Conservation (phyloP, 2,888 invertebrate genomes). For the Hirtodrosophila cameraria region DNA sequence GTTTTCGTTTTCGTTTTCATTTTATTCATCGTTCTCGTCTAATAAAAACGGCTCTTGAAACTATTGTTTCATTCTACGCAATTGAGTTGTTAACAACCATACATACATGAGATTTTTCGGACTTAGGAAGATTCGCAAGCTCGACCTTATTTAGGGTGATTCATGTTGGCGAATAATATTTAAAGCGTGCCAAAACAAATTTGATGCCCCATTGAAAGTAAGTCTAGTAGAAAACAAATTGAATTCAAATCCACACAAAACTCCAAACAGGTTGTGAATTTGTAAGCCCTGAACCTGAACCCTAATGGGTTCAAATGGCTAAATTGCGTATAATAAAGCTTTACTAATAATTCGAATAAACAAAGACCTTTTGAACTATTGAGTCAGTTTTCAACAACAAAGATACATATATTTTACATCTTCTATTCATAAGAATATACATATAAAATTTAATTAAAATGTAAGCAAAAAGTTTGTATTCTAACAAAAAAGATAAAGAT, state of each 20-base stretch:
- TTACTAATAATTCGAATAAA: no score
- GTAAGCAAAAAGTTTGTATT: no score
- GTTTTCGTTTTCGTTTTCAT: background rate
- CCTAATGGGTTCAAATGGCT: no score
- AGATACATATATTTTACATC: no score
- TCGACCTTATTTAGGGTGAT: constrained; percentile 36
- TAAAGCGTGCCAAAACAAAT: constrained; percentile 68
- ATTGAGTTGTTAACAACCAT: constrained; percentile 1
- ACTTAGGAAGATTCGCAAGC: background rate
- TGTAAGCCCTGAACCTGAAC: no score
- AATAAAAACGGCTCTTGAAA: background rate
- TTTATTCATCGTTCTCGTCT: background rate
- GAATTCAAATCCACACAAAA: background rate
- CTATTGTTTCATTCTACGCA: background rate
- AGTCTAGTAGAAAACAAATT: background rate
- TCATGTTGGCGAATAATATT: constrained; percentile 65
- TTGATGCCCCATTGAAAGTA: constrained; percentile 63
- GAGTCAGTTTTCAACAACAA: no score
- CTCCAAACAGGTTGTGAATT: background rate
- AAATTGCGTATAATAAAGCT: no score
- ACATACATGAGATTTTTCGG: background rate
- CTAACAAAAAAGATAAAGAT: no score
- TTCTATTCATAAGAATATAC: no score
- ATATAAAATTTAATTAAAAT: no score
- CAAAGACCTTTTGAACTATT: no score